These are phyloP conservation scores for Lasioglossum villosulum DNA, from an alignment of 2,888 invertebrate genomes.

Conservation along the genomic window DNA sequence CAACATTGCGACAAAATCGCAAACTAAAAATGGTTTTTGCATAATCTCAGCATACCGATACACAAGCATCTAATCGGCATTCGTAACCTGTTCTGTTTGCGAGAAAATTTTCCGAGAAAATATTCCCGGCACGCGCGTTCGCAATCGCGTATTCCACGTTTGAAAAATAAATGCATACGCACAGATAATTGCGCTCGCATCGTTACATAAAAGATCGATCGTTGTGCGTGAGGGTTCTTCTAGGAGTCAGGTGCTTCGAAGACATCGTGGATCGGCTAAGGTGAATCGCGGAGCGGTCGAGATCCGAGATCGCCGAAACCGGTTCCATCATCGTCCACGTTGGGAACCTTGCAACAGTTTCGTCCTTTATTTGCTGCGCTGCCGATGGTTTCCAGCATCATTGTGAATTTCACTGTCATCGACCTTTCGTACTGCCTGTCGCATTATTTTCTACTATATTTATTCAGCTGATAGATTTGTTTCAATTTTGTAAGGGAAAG, in stretches of 20 bases:
- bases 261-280: not conserved
- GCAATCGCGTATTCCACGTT: not conserved
- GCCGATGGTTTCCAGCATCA: not conserved
- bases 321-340: not conserved
- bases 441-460: not conserved
- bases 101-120: not conserved
- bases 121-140: constrained; percentile 7
- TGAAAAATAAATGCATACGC: not conserved
- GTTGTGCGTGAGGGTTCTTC: not conserved
- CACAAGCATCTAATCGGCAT: not conserved
- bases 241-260: not conserved
- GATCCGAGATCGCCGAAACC: constrained; percentile 13
- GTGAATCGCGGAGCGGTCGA: not conserved
- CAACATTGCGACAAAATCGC: not conserved
- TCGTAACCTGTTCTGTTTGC: not conserved
- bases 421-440: not conserved
- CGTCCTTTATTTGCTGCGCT: not conserved
- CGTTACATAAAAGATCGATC: not conserved
- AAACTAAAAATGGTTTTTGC: not conserved
- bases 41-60: not conserved
- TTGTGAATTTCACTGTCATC: not conserved
- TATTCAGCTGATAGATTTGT: not conserved
- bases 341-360: constrained; percentile 10
- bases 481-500: no score
- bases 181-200: not conserved